A percentile compares a stretch with the other conserved stretches of the same genome.
phyloP scores from a whole-genome alignment of 2,113 vertebrate genomes.

The Rhinoderma darwinii region DNA sequence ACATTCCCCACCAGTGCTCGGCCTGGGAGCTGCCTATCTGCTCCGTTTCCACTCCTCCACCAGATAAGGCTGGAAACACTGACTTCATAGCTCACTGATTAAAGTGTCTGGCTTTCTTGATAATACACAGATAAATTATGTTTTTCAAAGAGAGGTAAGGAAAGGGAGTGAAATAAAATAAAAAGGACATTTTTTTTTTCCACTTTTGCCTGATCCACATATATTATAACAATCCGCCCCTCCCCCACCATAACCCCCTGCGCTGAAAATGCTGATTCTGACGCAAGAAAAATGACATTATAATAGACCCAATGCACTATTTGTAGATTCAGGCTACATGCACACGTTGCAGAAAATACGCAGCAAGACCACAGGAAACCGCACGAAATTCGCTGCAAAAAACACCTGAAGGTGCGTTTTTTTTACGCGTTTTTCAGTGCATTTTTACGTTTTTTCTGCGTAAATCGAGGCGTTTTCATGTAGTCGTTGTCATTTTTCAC shows the following conservation, averaged over 20 bases:
- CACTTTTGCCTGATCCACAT: constrained; percentile 48
- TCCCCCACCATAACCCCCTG: constrained; percentile 62
- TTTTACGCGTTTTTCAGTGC: too few relatives aligned
- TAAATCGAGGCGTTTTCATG: too few relatives aligned
- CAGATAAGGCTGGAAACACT: constrained; percentile 99
- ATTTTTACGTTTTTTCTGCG: too few relatives aligned
- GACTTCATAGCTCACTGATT: constrained; percentile 99
- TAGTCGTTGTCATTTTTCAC: too few relatives aligned
- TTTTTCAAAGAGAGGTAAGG: constrained; percentile 90
- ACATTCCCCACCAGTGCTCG: constrained; percentile 97
- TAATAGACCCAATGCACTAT: not conserved
- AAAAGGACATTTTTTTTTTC: constrained; percentile 69
- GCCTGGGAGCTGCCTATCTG: constrained; percentile 93
- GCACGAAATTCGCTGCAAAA: too few relatives aligned
- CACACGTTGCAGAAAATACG: too few relatives aligned
- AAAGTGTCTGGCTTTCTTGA: constrained; percentile 99
- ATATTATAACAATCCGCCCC: constrained; percentile 61
- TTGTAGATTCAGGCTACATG: not conserved
- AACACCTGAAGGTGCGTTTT: too few relatives aligned
- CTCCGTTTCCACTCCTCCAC: constrained; percentile 99
- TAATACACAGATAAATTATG: constrained; percentile 99
- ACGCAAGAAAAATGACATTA: not conserved
- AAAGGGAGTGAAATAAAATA: constrained; percentile 68
- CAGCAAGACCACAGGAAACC: too few relatives aligned
- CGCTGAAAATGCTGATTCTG: not conserved